Base-by-base conservation (phyloP, 2,797 vertebrate species). In the Florisuga fusca region DNA sequence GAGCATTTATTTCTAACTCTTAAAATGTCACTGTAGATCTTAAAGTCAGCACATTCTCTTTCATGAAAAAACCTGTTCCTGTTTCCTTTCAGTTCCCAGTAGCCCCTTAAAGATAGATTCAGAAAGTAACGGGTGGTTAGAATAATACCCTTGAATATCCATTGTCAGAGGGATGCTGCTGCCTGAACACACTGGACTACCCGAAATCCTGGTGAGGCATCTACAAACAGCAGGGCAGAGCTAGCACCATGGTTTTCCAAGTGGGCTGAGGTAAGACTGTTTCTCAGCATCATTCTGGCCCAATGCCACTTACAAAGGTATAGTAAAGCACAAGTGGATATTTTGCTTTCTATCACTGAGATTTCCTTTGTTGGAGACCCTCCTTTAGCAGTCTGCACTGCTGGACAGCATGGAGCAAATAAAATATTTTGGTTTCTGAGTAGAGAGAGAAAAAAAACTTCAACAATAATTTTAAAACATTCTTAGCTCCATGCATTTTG, bases 381-480 rank as follows among this genome's bases (percentile, higher is more conserved):
- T 75, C 21, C 19, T 38, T 34, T 1, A 1, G 14, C 4, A 4
- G 81, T 88, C 73, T 15, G 1, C 8, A 0, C 0, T 1, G 21
- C 0, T 68, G 51, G 15, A 51, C 21, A 51, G 2, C 8, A 7
- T 45, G 25, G 5, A 11, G 36, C 13, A 61, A 84, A 64, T 15
- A 34, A 71, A 72, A 62, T 19, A 4, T 45, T 13, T 48, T 59
- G 10, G 1, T 10, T 84, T 71, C 50, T 67, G 51, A 33, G 38
- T 10, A 57, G 17, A 80, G 7, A 69, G 10, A 72, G 14, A 6
- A 57, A 83, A 71, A 62, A 41, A 5, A 15, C 2, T 74, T 61
- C 50, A 61, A 4, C 48, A 85, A 46, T 26, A 26, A 38, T 51
- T 87, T 80, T 11, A 36, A 75, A 74, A 15, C 17, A n/a, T 55